A percentile compares a stretch with the other conserved stretches of the same genome.
phyloP scores from a whole-genome alignment of 2,888 invertebrate genomes.

The Entomobrya proxima region DNA sequence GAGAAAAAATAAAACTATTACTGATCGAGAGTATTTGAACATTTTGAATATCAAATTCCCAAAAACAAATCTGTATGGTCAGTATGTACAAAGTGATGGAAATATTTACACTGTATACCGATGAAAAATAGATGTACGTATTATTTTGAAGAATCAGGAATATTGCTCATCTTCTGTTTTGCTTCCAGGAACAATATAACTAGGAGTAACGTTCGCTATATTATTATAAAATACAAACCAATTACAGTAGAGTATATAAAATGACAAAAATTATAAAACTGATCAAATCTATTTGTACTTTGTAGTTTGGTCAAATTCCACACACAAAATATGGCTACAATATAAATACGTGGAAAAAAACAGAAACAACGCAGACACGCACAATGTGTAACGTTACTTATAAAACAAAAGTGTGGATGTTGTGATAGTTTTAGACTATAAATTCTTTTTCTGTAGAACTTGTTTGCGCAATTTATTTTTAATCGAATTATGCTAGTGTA shows the following conservation, averaged over 20 bases:
- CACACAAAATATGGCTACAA: not conserved
- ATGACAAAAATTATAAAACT: not conserved
- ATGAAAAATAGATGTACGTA: not conserved
- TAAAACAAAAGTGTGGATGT: not conserved
- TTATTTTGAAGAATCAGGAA: not conserved
- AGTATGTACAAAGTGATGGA: not conserved
- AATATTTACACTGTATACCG: not conserved
- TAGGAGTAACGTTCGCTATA: not conserved
- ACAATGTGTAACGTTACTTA: not conserved
- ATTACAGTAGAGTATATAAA: not conserved
- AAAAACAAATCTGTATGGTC: not conserved
- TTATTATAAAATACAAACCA: too few species aligned
- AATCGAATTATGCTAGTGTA: slow-evolving; percentile 4
- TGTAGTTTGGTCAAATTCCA: not conserved
- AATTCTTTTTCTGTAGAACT: not conserved
- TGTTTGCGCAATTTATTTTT: slow-evolving; percentile 1
- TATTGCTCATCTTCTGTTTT: slow-evolving; percentile 7
- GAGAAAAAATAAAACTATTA: not conserved
- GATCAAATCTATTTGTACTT: not conserved
- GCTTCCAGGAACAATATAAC: not conserved
- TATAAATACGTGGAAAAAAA: too few species aligned
- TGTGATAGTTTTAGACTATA: slow-evolving; percentile 15
- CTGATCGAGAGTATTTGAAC: not conserved
- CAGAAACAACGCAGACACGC: not conserved
- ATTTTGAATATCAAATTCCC: not conserved